Base-by-base conservation (phyloP, 2,888 invertebrate species). In the Hesperia comma region DNA sequence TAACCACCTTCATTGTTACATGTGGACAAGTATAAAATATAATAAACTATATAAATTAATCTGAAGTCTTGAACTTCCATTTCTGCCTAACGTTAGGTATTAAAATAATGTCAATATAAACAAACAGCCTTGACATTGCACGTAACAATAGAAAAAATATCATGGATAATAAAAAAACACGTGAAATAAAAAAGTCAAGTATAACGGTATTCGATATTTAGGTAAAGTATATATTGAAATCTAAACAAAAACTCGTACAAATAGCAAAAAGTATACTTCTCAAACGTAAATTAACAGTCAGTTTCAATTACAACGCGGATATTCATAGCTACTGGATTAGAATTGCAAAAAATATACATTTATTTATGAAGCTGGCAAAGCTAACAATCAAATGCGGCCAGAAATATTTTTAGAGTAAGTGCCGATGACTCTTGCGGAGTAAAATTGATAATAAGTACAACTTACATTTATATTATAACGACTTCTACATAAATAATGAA, bases 121-220 rank as follows among this genome's bases (percentile, higher is more conserved):
- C 54, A 61, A 61, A 61, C n/a, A 61, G 46, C 67, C 61, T 61
- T 61, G 61, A 55, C 61, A 67, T n/a, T 40, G 55, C 61, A 67
- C 67, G 61, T 67, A 66, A 21, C 49, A 46, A 6, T 49, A 49
- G 55, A 49, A 67, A 66, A 67, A 67, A 61, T 46, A 17, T 26
- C 8, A 10, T 43, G 12, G 15, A 43, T 3, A 37, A 60, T 54
- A 66, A 51, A 54, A n/a, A 66, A 43, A 5, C 14, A 63, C 57
- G 21, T 58, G 64, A 33, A 58, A 15, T 55, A 67, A 63, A 56
- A 55, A 21, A 33, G 15, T 21, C 15, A 17, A 54, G 14, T 46
- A 26, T 61, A 67, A 67, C 67, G 66, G 66, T 17, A 21, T 61
- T 61, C 60, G 49, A 61, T 37, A 49, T 53, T 53, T 41, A 40